These are phyloP conservation scores for Chymomyza amoena DNA, from an alignment of 2,888 invertebrate genomes.

Conservation along the genomic window DNA sequence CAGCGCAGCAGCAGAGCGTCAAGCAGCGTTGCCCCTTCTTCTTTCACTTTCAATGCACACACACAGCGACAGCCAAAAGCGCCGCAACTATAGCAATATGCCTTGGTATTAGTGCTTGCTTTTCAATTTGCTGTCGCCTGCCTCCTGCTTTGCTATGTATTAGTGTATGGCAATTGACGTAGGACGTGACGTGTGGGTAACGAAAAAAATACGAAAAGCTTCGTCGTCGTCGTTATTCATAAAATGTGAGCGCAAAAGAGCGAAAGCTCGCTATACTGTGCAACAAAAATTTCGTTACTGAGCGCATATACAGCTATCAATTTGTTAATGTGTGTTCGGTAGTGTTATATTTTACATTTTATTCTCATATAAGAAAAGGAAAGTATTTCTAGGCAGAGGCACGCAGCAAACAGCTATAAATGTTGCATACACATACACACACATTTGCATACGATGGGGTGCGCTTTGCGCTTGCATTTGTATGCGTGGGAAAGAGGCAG, in stretches of 20 bases:
- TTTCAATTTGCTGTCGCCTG: not conserved
- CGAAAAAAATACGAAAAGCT: constrained; percentile 21
- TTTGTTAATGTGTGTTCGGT: constrained; percentile 25
- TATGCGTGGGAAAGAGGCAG: constrained; percentile 1
- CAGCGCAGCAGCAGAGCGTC: constrained; percentile 15
- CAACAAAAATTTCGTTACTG: constrained; percentile 9
- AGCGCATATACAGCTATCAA: constrained; percentile 16
- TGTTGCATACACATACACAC: not conserved
- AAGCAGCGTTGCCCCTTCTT: constrained; percentile 44
- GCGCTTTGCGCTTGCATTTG: not conserved
- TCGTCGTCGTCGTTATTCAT: constrained; percentile 30
- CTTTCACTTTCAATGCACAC: constrained; percentile 68
- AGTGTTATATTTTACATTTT: constrained; percentile 8
- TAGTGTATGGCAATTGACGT: constrained; percentile 52
- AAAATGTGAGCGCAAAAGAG: constrained; percentile 30
- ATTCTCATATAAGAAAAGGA: constrained; percentile 44
- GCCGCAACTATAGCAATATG: not conserved
- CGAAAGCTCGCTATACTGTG: constrained; percentile 35
- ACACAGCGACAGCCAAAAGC: constrained; percentile 7
- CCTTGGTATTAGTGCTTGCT: constrained; percentile 37
- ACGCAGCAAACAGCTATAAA: constrained; percentile 4
- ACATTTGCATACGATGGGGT: not conserved
- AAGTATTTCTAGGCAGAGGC: constrained; percentile 46
- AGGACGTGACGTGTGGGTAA: constrained; percentile 60
- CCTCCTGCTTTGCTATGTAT: not conserved